Conservation (phyloP, 2,113 vertebrate species). For the Neotoma lepida region DNA sequence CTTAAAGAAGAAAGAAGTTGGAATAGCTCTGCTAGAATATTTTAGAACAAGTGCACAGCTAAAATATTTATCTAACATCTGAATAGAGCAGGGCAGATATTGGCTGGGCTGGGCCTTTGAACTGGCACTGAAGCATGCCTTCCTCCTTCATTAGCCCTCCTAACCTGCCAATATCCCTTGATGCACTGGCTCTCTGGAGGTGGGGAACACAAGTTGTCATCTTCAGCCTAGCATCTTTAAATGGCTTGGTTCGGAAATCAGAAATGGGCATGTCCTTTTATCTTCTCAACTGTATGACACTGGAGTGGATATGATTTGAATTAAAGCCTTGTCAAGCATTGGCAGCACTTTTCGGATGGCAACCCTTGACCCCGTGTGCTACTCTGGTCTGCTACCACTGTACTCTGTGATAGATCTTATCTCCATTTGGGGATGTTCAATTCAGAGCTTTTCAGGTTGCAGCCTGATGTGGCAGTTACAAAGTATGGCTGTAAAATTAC, state of each 20-base stretch:
- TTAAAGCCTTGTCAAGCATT: conserved; percentile 13
- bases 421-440: background rate
- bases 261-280: conserved; percentile 36
- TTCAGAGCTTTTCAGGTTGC: background rate
- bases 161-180: conserved; percentile 10
- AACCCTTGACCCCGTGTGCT: background rate
- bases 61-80: conserved; percentile 83
- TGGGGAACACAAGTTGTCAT: background rate
- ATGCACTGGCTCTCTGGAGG: background rate
- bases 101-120: conserved; percentile 76
- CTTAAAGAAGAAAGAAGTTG: conserved; percentile 75
- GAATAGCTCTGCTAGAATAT: conserved; percentile 76
- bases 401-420: background rate
- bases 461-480: background rate
- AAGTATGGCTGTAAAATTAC: background rate
- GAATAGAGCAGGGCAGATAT: conserved; percentile 77
- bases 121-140: conserved; percentile 70
- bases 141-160: conserved; percentile 1
- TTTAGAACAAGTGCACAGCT: conserved; percentile 77
- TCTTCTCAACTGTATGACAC: conserved; percentile 28
- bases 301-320: conserved; percentile 49
- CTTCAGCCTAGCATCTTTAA: conserved; percentile 50
- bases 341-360: conserved; percentile 23
- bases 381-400: conserved; percentile 18
- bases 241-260: conserved; percentile 40